Evolutionary conservation across 2,797 vertebrate species (phyloP).

Genomic region (Pseudocheirus occidentalis): DNA sequence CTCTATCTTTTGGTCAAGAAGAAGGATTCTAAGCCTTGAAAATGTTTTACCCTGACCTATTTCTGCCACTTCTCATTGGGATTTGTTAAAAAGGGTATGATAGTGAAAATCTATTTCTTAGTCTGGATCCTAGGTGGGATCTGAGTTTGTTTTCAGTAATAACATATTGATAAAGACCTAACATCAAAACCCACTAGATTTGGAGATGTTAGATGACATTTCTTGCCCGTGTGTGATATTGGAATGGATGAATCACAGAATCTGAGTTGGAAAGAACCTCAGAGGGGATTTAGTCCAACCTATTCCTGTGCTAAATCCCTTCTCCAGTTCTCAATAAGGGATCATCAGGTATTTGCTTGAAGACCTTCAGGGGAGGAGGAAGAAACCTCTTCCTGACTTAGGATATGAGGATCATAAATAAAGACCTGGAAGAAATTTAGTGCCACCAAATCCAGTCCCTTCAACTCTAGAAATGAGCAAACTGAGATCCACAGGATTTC

Average conservation of each 20-base stretch:
- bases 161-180: not conserved
- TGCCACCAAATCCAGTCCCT: not conserved
- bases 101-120: not conserved
- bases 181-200: not conserved
- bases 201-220: not conserved
- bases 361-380: not conserved
- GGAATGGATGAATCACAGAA: not conserved
- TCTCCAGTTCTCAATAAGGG: not conserved
- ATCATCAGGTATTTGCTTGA: not conserved
- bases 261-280: not conserved
- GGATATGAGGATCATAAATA: not conserved
- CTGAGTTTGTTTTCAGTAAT: not conserved
- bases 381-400: not conserved
- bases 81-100: not conserved
- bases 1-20: constrained; percentile 49
- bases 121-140: not conserved
- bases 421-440: not conserved
- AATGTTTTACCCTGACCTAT: constrained; percentile 10
- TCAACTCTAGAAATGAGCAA: not conserved
- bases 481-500: not conserved
- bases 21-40: not conserved
- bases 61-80: not conserved
- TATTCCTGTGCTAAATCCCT: not conserved
- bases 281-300: not conserved
- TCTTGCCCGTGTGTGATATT: not conserved